Percentiles rank a stretch among this genome's conserved stretches.
phyloP scores from a whole-genome alignment of 2,797 vertebrate species.

The Centroberyx gerrardi region DNA sequence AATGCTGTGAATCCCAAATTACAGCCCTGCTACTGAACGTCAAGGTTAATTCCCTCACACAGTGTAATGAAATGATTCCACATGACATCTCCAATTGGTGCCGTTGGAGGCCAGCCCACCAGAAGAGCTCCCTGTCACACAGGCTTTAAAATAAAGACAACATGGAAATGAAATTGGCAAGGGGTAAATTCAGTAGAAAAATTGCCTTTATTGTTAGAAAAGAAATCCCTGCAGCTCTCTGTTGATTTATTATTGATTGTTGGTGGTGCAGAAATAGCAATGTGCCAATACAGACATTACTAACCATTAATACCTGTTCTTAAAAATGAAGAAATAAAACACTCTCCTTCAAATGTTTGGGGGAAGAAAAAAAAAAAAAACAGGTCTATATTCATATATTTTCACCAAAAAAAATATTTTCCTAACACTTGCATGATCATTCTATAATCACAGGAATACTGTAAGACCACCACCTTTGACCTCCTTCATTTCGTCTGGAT shows the following conservation, averaged over 20 bases:
- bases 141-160: slow-evolving; percentile 92
- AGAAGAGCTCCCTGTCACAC: slow-evolving; percentile 92
- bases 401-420: neutral
- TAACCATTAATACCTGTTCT: too few relatives aligned
- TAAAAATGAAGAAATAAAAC: neutral
- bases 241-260: slow-evolving; percentile 17
- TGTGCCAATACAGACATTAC: neutral
- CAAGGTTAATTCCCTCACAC: slow-evolving; percentile 91
- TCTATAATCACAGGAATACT: too few relatives aligned
- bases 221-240: slow-evolving; percentile 9
- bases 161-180: slow-evolving; percentile 85
- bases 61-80: slow-evolving; percentile 94
- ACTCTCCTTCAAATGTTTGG: too few relatives aligned
- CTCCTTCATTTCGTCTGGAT: too few relatives aligned
- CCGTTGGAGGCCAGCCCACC: slow-evolving; percentile 86
- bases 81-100: slow-evolving; percentile 94
- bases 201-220: slow-evolving; percentile 27
- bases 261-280: neutral
- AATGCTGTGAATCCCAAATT: slow-evolving; percentile 92
- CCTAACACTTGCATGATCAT: too few relatives aligned
- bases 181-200: slow-evolving; percentile 38
- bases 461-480: too few relatives aligned
- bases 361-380: too few relatives aligned
- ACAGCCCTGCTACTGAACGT: slow-evolving; percentile 91
- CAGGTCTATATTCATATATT: too few relatives aligned